Base-by-base conservation (phyloP, 53 echinoderm and acorn worm species). In the Patiria pectinifera region DNA sequence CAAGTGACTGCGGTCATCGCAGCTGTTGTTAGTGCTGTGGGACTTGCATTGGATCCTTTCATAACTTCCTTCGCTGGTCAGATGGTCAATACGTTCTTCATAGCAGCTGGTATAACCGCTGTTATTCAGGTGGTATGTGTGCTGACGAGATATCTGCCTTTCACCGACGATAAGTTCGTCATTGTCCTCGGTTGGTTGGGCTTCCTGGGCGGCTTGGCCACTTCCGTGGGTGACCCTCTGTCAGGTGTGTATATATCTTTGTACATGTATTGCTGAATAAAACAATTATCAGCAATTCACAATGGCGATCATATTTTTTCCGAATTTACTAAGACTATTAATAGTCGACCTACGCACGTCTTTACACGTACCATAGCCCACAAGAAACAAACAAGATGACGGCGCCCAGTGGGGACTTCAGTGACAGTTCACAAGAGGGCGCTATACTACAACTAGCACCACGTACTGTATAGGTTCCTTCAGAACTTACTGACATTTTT, bases 161-260 rank as follows among this genome's bases (percentile, higher is more conserved):
- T 87, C 26, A 19, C 6, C 3, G 88, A 88, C 45, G 78, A 88
- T 60, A 60, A n/a, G 4, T 61, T 78, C 21, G 18, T 77, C 21
- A 61, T 26, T 43, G 26, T 88, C 61, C 9, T 45, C 0, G 88
- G 88, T 43, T 88, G 88, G 88, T 16, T 35, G n/a, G 26, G 35
- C 4, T 88, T 88, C 78, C 8, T 88, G 7, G 16, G 35, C 24
- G 88, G 88, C 2, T 2, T 88, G 11, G 10, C 78, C 4, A 13
- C 19, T 44, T 44, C 78, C 9, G n/a, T 78, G 4, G 88, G 62
- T 44, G 88, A 45, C 44, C 18, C 59, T 16, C 25, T 78, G 11
- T 16, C 78, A 78, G 88, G 88, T 88, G 11, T n/a, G 78, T 78
- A 45, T 45, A 76, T 7, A 7, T 76, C 4, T 12, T 2, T 35